Percentiles rank a stretch among this genome's conserved stretches.
phyloP scores from a whole-genome alignment of 1,140 invertebrate genomes.

The Vollenhovia emeryi region DNA sequence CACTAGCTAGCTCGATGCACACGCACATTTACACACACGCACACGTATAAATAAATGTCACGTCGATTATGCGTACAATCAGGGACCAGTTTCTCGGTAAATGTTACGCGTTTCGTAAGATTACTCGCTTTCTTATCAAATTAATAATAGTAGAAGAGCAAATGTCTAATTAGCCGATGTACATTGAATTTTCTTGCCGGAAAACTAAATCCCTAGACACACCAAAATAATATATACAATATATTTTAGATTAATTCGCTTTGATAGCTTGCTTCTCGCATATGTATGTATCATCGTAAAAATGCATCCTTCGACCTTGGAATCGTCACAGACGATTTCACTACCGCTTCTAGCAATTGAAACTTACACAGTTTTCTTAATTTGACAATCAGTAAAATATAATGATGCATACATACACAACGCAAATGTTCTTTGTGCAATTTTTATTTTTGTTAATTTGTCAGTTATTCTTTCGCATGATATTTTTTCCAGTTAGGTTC shows the following conservation, averaged over 20 bases:
- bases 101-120: neutral
- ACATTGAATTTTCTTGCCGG: constrained; percentile 5
- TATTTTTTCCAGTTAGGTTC: neutral
- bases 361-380: neutral
- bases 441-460: neutral
- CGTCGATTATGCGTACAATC: constrained; percentile 24
- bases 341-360: neutral
- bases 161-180: neutral
- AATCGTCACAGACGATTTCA: neutral
- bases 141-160: neutral
- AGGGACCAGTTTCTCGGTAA: constrained; percentile 29
- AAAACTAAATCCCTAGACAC: constrained; percentile 17
- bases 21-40: constrained; percentile 35
- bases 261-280: neutral
- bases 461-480: neutral
- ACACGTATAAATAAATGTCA: constrained; percentile 7
- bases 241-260: constrained; percentile 29
- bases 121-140: neutral
- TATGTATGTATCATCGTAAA: neutral
- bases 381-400: neutral
- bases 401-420: neutral
- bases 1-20: constrained; percentile 79
- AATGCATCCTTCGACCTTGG: neutral
- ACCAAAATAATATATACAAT: constrained; percentile 14
- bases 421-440: neutral